Conservation (phyloP, 2,888 invertebrate species). For the Mythimna pallens region DNA sequence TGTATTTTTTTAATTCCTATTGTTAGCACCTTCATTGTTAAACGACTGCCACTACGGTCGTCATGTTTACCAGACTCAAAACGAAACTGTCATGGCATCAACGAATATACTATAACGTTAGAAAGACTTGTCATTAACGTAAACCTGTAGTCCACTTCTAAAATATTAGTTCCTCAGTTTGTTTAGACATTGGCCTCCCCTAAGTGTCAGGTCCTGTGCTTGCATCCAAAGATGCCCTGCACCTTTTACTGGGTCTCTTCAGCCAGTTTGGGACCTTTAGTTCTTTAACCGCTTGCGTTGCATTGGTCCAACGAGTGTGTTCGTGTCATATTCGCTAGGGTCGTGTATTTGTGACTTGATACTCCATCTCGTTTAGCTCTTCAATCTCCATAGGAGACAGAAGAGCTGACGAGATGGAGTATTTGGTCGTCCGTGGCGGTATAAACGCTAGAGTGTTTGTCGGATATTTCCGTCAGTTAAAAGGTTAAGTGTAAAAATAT, state of each 20-base stretch:
- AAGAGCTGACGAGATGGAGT: too few species aligned
- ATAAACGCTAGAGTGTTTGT: too few species aligned
- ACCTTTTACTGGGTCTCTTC: background rate
- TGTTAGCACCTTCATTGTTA: conserved; percentile 2
- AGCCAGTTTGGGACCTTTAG: background rate
- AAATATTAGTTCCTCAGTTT: background rate
- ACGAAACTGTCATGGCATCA: background rate
- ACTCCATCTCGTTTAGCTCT: too few species aligned
- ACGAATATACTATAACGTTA: conserved; percentile 1
- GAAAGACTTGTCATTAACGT: background rate
- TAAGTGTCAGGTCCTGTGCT: background rate
- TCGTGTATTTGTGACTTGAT: too few species aligned
- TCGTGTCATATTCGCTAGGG: too few species aligned
- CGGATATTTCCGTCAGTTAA: too few species aligned
- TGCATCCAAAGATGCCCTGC: background rate
- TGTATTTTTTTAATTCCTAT: background rate
- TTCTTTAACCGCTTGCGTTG: background rate
- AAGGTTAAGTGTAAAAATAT: background rate
- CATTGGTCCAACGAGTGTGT: too few species aligned
- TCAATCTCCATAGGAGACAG: too few species aligned
- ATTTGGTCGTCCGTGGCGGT: too few species aligned
- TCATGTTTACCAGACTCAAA: background rate
- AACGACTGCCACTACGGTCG: background rate
- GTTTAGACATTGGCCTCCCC: background rate
- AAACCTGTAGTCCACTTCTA: too few species aligned